Conservation (phyloP, 2,888 invertebrate genomes). For the Patella caerulea region DNA sequence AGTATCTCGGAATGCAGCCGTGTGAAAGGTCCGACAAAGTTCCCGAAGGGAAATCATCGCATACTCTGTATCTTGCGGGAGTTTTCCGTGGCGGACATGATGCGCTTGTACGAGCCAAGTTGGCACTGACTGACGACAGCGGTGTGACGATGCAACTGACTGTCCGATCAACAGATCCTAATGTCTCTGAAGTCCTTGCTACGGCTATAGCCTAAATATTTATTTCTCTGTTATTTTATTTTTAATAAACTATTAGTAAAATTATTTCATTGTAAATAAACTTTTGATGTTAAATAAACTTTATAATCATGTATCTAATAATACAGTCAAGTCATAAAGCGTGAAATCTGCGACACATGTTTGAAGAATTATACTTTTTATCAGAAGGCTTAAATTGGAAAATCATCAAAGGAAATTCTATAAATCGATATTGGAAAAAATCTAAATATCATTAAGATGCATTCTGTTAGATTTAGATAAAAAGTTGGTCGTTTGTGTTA, state of each 20-base stretch:
- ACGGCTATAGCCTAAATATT: slow-evolving; percentile 67
- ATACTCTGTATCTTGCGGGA: slow-evolving; percentile 86
- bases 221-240: neutral
- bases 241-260: neutral
- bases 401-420: no score
- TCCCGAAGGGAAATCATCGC: slow-evolving; percentile 84
- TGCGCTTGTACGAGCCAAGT: slow-evolving; percentile 87
- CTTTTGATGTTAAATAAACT: no score
- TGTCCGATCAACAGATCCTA: slow-evolving; percentile 87
- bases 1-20: slow-evolving; percentile 87
- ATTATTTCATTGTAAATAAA: neutral
- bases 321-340: no score
- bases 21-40: slow-evolving; percentile 88
- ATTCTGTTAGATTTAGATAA: no score
- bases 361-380: no score
- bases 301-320: no score
- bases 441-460: no score
- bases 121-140: slow-evolving; percentile 81
- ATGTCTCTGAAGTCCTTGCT: slow-evolving; percentile 87
- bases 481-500: no score
- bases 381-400: no score
- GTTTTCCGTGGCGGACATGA: slow-evolving; percentile 92
- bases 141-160: slow-evolving; percentile 92
- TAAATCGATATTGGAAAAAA: no score
- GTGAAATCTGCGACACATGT: no score